Evolutionary conservation across 1,140 invertebrate genomes (phyloP), one percentile per base, ranked within the genome.

Genomic region (Meloidogyne chitwoodi): DNA sequence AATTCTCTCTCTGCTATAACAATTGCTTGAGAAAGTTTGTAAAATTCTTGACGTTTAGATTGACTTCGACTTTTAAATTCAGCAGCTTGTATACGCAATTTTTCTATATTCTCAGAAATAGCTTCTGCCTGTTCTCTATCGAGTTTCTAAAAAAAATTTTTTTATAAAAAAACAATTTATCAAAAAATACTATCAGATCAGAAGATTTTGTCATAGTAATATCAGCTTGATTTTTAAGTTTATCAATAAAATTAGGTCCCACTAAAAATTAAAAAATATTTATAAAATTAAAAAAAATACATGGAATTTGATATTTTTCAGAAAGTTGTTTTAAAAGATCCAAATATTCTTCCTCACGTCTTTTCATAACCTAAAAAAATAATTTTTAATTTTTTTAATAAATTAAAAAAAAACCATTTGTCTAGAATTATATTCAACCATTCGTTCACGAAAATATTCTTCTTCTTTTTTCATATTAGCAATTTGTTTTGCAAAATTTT

Each of bases 351-450:
- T 8, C 26, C 44, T 79, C 65, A 64, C 48, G 38, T 12, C 22
- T 78, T 27, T 78, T 41, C 29, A 78, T 44, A 10, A 77, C 44
- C 77, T 78, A 4, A 68, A 77, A 79, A 26, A 41, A 2, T 3
- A 48, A 27, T 27, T 8, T 14, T 31, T 8, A 12, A 74, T 26
- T 72, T 19, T 22, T 68, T 38, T 31, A 10, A 69, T n/a, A 12
- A 12, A 34, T 12, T 2, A 24, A 12, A 8, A 16, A 5, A 0
- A 2, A 8, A 77, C 76, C 76, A 69, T 78, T 74, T 68, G 76
- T 48, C 56, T 62, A 22, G 75, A 27, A 14, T 68, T 48, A 64
- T 76, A 27, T 26, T 79, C 29, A 48, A 44, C 70, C 69, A 80
- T 64, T 26, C 29, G 24, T 19, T 41, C 48, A 44, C 72, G 79